Conservation (phyloP, 2,888 invertebrate species). For the Neria commutata region DNA sequence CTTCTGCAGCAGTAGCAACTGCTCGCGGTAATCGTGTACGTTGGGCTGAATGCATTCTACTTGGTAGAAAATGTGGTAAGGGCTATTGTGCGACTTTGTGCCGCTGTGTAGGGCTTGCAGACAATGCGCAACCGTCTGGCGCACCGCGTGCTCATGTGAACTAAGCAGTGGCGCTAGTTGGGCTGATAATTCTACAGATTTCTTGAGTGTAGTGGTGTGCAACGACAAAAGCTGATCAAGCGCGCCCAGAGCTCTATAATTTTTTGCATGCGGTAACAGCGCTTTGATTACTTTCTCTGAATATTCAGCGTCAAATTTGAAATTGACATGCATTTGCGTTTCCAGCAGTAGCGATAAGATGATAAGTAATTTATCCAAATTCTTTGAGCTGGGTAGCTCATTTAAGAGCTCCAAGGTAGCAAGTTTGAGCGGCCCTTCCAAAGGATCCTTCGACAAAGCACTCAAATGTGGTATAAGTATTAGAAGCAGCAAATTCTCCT, state of each 20-base stretch:
- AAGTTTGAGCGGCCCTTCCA: slow-evolving; percentile 24
- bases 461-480: slow-evolving; percentile 52
- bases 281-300: slow-evolving; percentile 18
- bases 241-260: slow-evolving; percentile 49
- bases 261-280: slow-evolving; percentile 43
- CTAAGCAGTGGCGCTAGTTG: slow-evolving; percentile 69
- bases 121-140: slow-evolving; percentile 75
- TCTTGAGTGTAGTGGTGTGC: slow-evolving; percentile 62
- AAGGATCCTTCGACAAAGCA: slow-evolving; percentile 35
- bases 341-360: slow-evolving; percentile 67
- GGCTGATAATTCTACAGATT: slow-evolving; percentile 54
- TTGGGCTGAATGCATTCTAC: slow-evolving; percentile 75
- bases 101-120: slow-evolving; percentile 63
- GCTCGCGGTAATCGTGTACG: slow-evolving; percentile 81
- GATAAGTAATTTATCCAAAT: slow-evolving; percentile 60
- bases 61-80: slow-evolving; percentile 72
- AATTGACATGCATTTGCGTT: slow-evolving; percentile 65
- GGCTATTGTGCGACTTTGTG: slow-evolving; percentile 34
- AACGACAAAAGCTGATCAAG: slow-evolving; percentile 58
- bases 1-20: slow-evolving; percentile 75
- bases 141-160: slow-evolving; percentile 72
- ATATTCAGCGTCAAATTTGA: slow-evolving; percentile 23
- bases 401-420: slow-evolving; percentile 17
- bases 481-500: slow-evolving; percentile 55
- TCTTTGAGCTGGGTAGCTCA: background rate